These are phyloP conservation scores for Ochotona curzoniae DNA, from an alignment of 2,113 vertebrate species.

Conservation along the genomic window DNA sequence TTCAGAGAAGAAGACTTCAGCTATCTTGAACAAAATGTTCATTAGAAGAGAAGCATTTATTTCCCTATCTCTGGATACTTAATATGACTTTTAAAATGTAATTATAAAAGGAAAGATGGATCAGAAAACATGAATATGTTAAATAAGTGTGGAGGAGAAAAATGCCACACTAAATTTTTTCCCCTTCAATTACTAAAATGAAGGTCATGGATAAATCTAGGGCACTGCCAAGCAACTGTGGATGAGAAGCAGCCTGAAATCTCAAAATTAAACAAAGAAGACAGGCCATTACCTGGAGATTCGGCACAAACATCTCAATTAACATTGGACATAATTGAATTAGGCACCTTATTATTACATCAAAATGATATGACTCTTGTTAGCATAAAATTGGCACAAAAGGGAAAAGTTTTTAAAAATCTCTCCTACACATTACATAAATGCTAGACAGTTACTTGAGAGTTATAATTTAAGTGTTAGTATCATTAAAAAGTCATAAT, in stretches of 20 bases:
- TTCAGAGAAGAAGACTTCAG: background rate
- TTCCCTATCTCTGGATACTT: slow-evolving; percentile 26
- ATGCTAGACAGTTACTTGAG: background rate
- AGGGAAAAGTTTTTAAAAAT: background rate
- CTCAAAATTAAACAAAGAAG: slow-evolving; percentile 67
- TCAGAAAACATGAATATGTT: slow-evolving; percentile 64
- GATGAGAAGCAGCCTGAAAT: slow-evolving; percentile 54
- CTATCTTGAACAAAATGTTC: slow-evolving; percentile 1
- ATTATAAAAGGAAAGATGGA: slow-evolving; percentile 63
- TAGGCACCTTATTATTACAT: slow-evolving; percentile 55
- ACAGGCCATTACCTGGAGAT: slow-evolving; percentile 49
- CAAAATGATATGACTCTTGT: slow-evolving; percentile 43
- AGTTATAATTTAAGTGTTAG: slow-evolving; percentile 39
- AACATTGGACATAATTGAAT: slow-evolving; percentile 45
- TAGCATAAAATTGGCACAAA: slow-evolving; percentile 26
- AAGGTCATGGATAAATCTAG: slow-evolving; percentile 45
- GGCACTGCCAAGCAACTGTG: background rate
- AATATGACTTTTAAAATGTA: slow-evolving; percentile 59
- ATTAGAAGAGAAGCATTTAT: slow-evolving; percentile 12
- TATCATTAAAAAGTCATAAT: slow-evolving; percentile 27
- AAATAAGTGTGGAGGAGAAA: slow-evolving; percentile 39
- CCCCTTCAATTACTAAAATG: background rate
- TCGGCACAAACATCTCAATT: slow-evolving; percentile 50
- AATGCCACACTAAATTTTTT: slow-evolving; percentile 5
- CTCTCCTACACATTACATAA: background rate